Conservation (phyloP, 2,888 invertebrate species). For the Helleia helle region DNA sequence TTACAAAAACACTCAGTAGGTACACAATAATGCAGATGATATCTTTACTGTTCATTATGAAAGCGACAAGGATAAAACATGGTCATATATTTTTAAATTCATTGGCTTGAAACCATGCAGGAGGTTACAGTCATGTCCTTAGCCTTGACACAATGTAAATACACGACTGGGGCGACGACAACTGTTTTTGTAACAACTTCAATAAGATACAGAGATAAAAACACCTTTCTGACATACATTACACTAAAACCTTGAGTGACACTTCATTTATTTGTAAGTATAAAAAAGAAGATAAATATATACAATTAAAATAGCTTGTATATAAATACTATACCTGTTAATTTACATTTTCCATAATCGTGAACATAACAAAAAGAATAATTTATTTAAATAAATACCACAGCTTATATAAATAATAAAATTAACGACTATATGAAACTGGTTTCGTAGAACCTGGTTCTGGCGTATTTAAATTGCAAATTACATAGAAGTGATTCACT, state of each 20-base stretch:
- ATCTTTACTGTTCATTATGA: too few species aligned
- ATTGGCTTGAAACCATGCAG: neutral
- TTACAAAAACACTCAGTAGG: too few species aligned
- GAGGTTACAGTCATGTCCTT: slow-evolving; percentile 21
- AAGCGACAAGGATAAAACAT: neutral
- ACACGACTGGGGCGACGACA: slow-evolving; percentile 15
- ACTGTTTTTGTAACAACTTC: neutral
- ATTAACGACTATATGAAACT: slow-evolving; percentile 5
- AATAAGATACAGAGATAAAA: too few species aligned
- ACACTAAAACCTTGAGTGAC: neutral
- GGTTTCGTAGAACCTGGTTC: slow-evolving; percentile 5
- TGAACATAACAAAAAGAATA: neutral
- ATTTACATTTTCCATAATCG: neutral
- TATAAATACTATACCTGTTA: slow-evolving; percentile 2
- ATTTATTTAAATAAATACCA: slow-evolving; percentile 6
- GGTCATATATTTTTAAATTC: neutral
- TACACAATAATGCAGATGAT: too few species aligned
- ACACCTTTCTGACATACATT: too few species aligned
- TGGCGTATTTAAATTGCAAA: slow-evolving; percentile 2
- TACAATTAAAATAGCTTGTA: neutral
- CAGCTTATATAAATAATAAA: slow-evolving; percentile 8
- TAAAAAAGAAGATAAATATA: neutral
- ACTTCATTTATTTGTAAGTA: neutral
- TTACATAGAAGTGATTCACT: slow-evolving; percentile 4
- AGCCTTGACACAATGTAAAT: slow-evolving; percentile 39